These are phyloP conservation scores for Tinamus major DNA, from an alignment of 2,797 vertebrate genomes.

Conservation along the genomic window DNA sequence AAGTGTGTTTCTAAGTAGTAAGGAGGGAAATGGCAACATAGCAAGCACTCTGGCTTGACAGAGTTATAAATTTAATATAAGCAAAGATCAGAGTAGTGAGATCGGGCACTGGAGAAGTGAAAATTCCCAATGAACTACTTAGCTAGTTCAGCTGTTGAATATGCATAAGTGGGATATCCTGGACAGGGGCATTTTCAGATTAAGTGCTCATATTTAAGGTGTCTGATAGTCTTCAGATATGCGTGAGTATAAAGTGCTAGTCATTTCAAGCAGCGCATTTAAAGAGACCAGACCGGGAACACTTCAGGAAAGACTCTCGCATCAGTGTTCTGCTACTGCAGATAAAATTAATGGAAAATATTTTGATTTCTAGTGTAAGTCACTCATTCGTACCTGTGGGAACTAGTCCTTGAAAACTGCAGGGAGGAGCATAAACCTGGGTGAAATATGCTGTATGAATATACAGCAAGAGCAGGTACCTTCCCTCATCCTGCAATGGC, in stretches of 20 bases:
- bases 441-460: not conserved
- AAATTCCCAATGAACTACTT: not conserved
- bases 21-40: not conserved
- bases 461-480: not conserved
- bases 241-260: not conserved
- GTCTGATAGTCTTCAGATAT: not conserved
- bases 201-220: not conserved
- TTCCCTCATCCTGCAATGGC: rapidly evolving
- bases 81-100: not conserved
- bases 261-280: not conserved
- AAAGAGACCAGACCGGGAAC: not conserved
- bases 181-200: not conserved
- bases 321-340: not conserved
- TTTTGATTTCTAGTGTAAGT: not conserved
- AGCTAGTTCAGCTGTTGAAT: not conserved
- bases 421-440: not conserved
- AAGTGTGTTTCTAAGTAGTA: not conserved
- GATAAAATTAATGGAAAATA: not conserved
- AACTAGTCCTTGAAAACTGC: not conserved
- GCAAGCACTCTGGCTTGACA: not conserved
- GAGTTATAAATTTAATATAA: not conserved
- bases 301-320: not conserved
- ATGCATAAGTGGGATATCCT: not conserved
- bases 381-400: not conserved
- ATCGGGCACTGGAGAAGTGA: not conserved